These are phyloP conservation scores for Mormyrus lacerda DNA, from an alignment of 2,113 vertebrate genomes.

Conservation along the genomic window DNA sequence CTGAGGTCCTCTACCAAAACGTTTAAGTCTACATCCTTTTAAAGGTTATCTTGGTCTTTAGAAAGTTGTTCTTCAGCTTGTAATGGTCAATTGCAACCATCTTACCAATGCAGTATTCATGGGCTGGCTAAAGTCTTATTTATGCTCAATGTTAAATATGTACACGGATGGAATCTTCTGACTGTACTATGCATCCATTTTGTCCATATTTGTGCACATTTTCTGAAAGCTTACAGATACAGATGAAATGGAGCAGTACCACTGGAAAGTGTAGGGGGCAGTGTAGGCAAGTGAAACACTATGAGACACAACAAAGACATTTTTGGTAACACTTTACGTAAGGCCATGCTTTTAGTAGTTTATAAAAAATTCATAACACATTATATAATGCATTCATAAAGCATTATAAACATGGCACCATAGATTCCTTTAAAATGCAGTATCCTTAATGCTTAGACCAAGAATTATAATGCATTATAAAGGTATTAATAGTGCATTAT, in stretches of 20 bases:
- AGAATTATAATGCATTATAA: too few species aligned
- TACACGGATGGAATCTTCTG: neutral
- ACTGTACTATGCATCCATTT: neutral
- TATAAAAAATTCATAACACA: too few species aligned
- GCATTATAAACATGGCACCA: too few species aligned
- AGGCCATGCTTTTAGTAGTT: too few species aligned
- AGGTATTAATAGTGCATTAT: too few species aligned
- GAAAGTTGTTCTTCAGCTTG: neutral
- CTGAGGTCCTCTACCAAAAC: neutral
- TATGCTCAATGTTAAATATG: neutral
- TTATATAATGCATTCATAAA: too few species aligned
- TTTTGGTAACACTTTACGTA: too few species aligned
- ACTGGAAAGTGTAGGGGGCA: too few species aligned
- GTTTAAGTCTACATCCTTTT: neutral
- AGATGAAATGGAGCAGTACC: neutral
- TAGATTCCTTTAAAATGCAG: too few species aligned
- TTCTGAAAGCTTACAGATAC: neutral
- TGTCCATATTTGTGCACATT: neutral
- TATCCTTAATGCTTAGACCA: too few species aligned
- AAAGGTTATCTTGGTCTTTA: too few species aligned
- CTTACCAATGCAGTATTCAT: neutral
- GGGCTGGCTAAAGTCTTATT: neutral
- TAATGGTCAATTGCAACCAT: neutral
- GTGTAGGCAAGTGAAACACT: too few species aligned
- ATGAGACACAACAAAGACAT: neutral